These are phyloP conservation scores for Ursus arctos DNA, from an alignment of 2,113 vertebrate genomes.

Conservation along the genomic window DNA sequence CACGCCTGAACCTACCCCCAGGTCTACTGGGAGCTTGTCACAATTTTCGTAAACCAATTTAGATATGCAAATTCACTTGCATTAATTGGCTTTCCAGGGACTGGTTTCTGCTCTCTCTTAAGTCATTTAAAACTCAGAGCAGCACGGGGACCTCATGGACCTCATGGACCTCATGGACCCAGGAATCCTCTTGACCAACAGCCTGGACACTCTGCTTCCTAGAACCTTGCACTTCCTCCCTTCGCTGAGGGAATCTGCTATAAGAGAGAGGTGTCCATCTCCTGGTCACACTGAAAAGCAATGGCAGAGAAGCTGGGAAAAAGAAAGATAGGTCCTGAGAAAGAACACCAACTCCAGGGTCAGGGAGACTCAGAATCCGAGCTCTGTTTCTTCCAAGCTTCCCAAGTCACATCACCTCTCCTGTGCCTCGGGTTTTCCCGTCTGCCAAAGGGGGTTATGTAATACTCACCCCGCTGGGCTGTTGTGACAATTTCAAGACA, in stretches of 20 bases:
- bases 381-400: not conserved
- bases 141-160: not conserved
- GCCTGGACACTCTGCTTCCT: not conserved
- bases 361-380: not conserved
- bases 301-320: not conserved
- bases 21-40: not conserved
- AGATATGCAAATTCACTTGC: conserved; percentile 41
- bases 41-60: not conserved
- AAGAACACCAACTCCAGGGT: not conserved
- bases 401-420: not conserved
- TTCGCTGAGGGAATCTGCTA: not conserved
- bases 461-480: not conserved
- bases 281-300: not conserved
- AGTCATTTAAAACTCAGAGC: not conserved
- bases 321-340: not conserved
- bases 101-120: not conserved
- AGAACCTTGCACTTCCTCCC: not conserved
- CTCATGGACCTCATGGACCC: not conserved
- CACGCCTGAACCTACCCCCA: not conserved
- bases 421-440: not conserved
- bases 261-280: not conserved
- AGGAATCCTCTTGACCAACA: not conserved
- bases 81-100: conserved; percentile 16
- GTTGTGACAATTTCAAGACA: not conserved
- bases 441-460: not conserved